Conservation (phyloP, 1,140 invertebrate genomes). For the Lineus longissimus region DNA sequence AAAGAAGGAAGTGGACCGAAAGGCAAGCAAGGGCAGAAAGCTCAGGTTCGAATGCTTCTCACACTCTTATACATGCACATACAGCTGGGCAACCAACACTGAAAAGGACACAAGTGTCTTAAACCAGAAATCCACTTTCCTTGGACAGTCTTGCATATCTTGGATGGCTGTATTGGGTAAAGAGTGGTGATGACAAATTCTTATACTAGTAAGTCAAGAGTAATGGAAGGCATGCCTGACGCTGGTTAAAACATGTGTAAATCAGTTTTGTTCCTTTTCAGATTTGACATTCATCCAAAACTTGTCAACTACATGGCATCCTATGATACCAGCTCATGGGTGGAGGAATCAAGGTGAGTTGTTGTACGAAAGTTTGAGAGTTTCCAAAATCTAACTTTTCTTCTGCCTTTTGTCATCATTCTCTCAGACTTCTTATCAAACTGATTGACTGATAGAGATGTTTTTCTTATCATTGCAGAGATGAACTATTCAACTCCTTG, state of each 20-base stretch:
- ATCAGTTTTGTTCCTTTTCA: constrained; percentile 30
- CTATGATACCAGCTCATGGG: constrained; percentile 66
- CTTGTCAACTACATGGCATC: constrained; percentile 93
- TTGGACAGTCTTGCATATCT: neutral
- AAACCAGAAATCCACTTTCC: neutral
- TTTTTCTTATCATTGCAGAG: constrained; percentile 48
- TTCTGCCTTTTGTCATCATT: neutral
- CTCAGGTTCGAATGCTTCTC: constrained; percentile 54
- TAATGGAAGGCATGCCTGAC: no score
- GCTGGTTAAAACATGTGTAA: no score
- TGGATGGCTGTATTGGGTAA: neutral
- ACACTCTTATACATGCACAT: neutral
- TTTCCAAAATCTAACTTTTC: neutral
- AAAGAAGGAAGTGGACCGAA: constrained; percentile 85
- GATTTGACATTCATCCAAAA: constrained; percentile 86
- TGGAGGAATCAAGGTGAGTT: constrained; percentile 64
- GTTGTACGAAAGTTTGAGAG: neutral
- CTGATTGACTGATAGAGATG: neutral
- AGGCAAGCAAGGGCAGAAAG: constrained; percentile 86
- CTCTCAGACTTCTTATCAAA: neutral
- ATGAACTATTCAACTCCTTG: constrained; percentile 76
- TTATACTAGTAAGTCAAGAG: neutral
- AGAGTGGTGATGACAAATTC: neutral
- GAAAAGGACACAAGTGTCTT: neutral
- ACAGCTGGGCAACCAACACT: neutral